phyloP scores from a whole-genome alignment of 2,888 invertebrate species.

The Ichneumoninae sp. region DNA sequence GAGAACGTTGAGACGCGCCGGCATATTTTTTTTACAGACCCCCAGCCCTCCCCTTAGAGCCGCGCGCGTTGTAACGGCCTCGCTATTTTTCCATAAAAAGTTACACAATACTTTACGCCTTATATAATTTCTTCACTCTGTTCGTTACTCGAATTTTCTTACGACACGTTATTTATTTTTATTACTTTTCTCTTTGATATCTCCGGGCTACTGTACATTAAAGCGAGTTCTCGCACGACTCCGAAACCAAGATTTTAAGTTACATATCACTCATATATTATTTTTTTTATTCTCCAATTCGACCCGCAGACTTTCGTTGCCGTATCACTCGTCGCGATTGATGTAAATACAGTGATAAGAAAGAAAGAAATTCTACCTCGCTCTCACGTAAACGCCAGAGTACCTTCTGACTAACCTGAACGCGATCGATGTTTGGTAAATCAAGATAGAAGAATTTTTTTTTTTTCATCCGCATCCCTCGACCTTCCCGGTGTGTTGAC shows the following conservation, averaged over 20 bases:
- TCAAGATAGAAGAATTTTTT: background rate
- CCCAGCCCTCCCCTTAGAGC: background rate
- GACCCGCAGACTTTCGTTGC: slow-evolving; percentile 11
- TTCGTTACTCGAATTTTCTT: slow-evolving; percentile 13
- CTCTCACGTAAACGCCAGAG: slow-evolving; percentile 22
- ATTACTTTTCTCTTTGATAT: slow-evolving; percentile 6
- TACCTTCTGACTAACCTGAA: background rate
- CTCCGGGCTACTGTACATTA: slow-evolving; percentile 16
- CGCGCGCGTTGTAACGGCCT: slow-evolving; percentile 9
- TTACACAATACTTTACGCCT: background rate
- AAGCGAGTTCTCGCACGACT: slow-evolving; percentile 25
- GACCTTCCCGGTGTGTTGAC: slow-evolving; percentile 8
- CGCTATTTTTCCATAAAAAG: slow-evolving; percentile 26
- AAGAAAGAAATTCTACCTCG: slow-evolving; percentile 22
- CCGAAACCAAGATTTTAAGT: slow-evolving; percentile 48
- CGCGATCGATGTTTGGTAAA: slow-evolving; percentile 9
- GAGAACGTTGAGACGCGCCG: slow-evolving; percentile 7
- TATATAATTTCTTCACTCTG: background rate
- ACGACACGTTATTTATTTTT: slow-evolving; percentile 12
- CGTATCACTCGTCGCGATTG: slow-evolving; percentile 16
- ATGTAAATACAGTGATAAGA: slow-evolving; percentile 53
- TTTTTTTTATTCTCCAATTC: background rate
- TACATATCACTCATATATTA: slow-evolving; percentile 41
- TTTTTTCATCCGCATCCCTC: slow-evolving; percentile 17
- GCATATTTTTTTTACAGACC: slow-evolving; percentile 41